phyloP scores from a whole-genome alignment of 2,113 vertebrate species.

The Oncorhynchus kisutch region DNA sequence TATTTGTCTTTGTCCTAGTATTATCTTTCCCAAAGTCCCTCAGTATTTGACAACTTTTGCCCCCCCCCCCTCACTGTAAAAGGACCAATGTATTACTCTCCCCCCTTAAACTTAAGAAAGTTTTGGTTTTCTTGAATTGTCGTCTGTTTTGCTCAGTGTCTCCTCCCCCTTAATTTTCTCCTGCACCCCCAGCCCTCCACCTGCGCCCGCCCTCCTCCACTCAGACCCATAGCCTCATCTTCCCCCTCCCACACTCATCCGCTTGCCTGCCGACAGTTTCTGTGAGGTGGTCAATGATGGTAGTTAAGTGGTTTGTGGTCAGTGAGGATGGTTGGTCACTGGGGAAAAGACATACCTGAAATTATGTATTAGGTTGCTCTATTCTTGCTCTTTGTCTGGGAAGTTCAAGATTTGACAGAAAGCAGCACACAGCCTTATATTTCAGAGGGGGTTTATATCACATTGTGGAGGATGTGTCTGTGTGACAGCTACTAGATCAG shows the following conservation, averaged over 20 bases:
- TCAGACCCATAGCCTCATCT: neutral
- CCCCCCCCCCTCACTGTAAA: conserved; percentile 48
- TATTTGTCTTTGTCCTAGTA: neutral
- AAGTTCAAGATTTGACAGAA: neutral
- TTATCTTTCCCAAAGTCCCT: conserved; percentile 1
- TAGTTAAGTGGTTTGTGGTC: conserved; percentile 6
- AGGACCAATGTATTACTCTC: conserved; percentile 30
- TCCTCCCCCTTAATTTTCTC: neutral
- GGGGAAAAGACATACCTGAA: neutral
- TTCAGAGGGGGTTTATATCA: neutral
- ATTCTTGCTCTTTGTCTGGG: neutral
- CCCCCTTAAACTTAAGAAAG: conserved; percentile 2
- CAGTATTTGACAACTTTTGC: neutral
- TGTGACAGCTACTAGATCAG: neutral
- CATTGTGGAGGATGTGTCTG: neutral
- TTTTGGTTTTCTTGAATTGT: conserved; percentile 47
- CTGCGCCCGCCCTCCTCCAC: neutral
- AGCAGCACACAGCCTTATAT: neutral
- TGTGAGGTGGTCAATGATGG: conserved; percentile 12
- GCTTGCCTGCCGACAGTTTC: conserved; percentile 1
- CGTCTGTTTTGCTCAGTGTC: conserved; percentile 58
- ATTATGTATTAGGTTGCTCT: neutral
- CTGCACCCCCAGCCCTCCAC: neutral
- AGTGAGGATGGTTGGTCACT: neutral
- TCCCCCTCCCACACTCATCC: neutral